phyloP scores from a whole-genome alignment of 2,113 vertebrate genomes.

The Gymnarchus niloticus region DNA sequence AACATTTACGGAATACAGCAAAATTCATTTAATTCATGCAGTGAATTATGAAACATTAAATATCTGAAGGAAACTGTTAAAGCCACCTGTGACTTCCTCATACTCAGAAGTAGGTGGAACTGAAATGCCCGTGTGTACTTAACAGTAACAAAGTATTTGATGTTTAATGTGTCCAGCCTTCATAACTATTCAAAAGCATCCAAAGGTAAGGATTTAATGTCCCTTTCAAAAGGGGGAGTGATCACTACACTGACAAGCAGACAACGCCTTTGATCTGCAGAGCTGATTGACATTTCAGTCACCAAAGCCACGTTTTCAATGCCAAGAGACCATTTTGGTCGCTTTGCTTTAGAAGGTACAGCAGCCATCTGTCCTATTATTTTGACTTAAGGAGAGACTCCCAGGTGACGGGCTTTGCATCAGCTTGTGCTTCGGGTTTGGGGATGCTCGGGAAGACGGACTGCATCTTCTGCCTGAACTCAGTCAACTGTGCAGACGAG shows the following conservation, averaged over 20 bases:
- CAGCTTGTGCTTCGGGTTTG: slow-evolving; percentile 51
- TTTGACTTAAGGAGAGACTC: slow-evolving; percentile 74
- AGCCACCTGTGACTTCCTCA: neutral
- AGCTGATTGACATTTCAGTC: neutral
- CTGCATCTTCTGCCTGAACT: slow-evolving; percentile 83
- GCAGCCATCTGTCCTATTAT: slow-evolving; percentile 43
- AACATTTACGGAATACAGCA: neutral
- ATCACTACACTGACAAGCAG: neutral
- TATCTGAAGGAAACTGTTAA: neutral
- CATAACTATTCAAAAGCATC: neutral
- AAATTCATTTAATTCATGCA: neutral
- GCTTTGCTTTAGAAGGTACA: neutral
- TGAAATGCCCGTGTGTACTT: no score
- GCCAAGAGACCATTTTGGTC: neutral
- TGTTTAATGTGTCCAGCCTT: neutral
- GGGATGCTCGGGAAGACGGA: slow-evolving; percentile 77
- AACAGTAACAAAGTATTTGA: no score
- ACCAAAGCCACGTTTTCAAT: neutral
- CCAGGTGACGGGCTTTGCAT: slow-evolving; percentile 60
- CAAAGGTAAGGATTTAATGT: neutral
- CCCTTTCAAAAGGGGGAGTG: neutral
- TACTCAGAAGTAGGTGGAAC: neutral
- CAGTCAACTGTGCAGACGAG: slow-evolving; percentile 65
- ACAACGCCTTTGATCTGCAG: neutral
- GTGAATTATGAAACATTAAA: neutral